Conservation (phyloP, 2,113 vertebrate species). For the Prochilodus magdalenae region DNA sequence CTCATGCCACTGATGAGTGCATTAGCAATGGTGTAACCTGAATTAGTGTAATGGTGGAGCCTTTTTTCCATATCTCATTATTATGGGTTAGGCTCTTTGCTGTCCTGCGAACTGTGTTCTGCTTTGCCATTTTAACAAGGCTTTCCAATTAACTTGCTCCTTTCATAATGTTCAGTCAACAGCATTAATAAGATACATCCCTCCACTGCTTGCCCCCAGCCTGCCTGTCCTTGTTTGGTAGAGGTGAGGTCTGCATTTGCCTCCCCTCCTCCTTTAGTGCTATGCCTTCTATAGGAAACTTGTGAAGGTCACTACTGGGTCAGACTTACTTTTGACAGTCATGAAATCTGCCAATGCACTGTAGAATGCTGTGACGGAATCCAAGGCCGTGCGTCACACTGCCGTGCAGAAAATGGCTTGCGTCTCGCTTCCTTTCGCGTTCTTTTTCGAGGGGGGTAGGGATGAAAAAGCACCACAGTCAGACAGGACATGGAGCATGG, state of each 20-base stretch:
- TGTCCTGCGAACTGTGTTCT: slow-evolving; percentile 5
- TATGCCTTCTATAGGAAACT: background rate
- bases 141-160: slow-evolving; percentile 49
- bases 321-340: background rate
- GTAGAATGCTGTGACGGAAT: background rate
- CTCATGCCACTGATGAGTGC: background rate
- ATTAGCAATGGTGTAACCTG: slow-evolving; percentile 16
- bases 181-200: slow-evolving; percentile 40
- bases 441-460: no score
- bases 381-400: background rate
- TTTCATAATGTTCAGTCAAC: slow-evolving; percentile 45
- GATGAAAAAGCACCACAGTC: background rate
- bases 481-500: background rate
- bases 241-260: no score
- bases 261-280: background rate
- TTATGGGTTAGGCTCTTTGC: background rate
- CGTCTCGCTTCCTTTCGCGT: background rate
- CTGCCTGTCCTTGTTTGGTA: slow-evolving; percentile 13
- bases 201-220: background rate
- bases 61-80: slow-evolving; percentile 15
- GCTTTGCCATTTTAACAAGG: slow-evolving; percentile 17
- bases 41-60: slow-evolving; percentile 13
- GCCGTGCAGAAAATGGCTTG: background rate
- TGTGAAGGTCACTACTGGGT: background rate
- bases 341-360: background rate